phyloP scores from a whole-genome alignment of 1,140 invertebrate species.

The Meteorus sp. region DNA sequence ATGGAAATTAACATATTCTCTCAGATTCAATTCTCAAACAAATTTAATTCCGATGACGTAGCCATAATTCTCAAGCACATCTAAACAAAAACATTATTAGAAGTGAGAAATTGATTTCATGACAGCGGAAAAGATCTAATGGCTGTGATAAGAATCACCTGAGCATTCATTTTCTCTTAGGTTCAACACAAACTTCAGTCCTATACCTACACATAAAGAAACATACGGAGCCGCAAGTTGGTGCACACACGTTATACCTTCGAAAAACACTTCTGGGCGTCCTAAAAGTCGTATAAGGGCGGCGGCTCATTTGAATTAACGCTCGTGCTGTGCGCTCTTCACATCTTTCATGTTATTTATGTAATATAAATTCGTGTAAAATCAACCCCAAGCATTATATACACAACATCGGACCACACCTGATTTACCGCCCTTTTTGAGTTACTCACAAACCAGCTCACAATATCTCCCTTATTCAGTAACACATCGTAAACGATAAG shows the following conservation, averaged over 20 bases:
- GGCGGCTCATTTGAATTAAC: slow-evolving; percentile 28
- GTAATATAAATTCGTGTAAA: slow-evolving; percentile 31
- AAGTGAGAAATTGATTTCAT: slow-evolving; percentile 3
- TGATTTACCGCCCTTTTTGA: slow-evolving; percentile 5
- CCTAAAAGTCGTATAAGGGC: slow-evolving; percentile 23
- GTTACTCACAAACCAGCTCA: not conserved
- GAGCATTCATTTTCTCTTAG: too few species aligned
- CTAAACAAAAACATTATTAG: too few species aligned
- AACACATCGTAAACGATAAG: not conserved
- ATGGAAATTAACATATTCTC: too few species aligned
- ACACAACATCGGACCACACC: slow-evolving; percentile 19
- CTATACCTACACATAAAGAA: too few species aligned
- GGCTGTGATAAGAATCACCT: slow-evolving; percentile 6
- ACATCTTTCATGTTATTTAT: slow-evolving; percentile 26
- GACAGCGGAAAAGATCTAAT: slow-evolving; percentile 5
- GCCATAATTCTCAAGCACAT: too few species aligned
- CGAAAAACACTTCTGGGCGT: slow-evolving; percentile 20
- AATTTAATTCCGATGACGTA: too few species aligned
- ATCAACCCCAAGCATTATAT: slow-evolving; percentile 23
- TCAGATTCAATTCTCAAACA: too few species aligned
- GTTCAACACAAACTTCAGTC: too few species aligned
- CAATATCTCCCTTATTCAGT: not conserved
- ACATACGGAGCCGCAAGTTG: not conserved
- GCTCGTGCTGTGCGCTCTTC: not conserved
- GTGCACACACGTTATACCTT: slow-evolving; percentile 21